Percentiles rank a stretch among this genome's conserved stretches.
Conservation (phyloP, 2,888 invertebrate species). For the Pecten maximus region DNA sequence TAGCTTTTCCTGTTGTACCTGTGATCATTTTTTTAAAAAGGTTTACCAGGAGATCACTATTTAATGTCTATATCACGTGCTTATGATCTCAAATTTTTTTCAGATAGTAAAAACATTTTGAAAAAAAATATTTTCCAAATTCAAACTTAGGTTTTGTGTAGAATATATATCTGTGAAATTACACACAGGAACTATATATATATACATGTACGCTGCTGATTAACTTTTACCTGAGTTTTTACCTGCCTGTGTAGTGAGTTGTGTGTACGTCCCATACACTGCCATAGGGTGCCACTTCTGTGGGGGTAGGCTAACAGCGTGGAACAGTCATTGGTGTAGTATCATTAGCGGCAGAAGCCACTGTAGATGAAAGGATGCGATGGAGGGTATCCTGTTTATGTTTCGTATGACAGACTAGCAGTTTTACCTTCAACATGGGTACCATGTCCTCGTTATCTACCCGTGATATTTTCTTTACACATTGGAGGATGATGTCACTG, state of each 20-base stretch:
- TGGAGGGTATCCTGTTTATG: conserved; percentile 25
- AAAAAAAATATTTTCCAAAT: too few species aligned
- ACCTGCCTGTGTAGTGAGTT: background rate
- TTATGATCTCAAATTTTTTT: too few species aligned
- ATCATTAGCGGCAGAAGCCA: conserved; percentile 24
- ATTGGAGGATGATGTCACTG: background rate
- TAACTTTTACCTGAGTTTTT: conserved; percentile 20
- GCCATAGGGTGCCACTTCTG: background rate
- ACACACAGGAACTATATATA: background rate
- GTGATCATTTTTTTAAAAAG: too few species aligned
- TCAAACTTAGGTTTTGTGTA: too few species aligned
- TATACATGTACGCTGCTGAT: background rate
- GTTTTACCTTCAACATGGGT: background rate
- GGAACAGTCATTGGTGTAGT: conserved; percentile 8
- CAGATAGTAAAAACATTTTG: too few species aligned
- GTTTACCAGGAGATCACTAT: too few species aligned
- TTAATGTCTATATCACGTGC: too few species aligned
- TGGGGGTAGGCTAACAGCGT: background rate
- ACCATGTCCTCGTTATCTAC: background rate
- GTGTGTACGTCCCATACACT: background rate
- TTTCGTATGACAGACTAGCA: conserved; percentile 8
- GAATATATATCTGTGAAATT: background rate
- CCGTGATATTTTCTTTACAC: background rate
- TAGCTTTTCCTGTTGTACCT: too few species aligned
- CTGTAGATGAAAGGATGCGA: conserved; percentile 29